A percentile compares a stretch with the other conserved stretches of the same genome.
Evolutionary conservation across 2,797 vertebrate genomes (phyloP).

Genomic region (Fistularia tabacaria): DNA sequence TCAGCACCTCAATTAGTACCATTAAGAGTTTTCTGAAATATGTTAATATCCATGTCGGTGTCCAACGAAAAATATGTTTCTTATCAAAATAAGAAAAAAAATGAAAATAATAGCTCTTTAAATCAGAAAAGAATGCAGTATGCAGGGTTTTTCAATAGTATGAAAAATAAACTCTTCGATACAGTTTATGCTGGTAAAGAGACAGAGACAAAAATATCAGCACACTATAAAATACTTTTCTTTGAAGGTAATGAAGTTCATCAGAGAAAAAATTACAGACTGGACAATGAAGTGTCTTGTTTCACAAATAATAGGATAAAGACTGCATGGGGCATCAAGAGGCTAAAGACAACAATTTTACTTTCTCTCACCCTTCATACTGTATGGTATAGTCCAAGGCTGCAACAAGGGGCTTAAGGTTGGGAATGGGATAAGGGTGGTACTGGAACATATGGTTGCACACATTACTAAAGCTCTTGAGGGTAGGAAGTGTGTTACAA

Average conservation of each 20-base stretch:
- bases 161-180: not conserved
- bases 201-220: not conserved
- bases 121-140: too few relatives aligned
- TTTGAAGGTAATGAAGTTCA: not conserved
- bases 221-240: not conserved
- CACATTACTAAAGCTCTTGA: conserved; percentile 4
- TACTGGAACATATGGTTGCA: not conserved
- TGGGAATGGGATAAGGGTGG: too few relatives aligned
- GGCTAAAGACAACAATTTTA: too few relatives aligned
- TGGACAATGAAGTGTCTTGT: conserved; percentile 11
- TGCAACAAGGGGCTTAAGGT: too few relatives aligned
- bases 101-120: too few relatives aligned
- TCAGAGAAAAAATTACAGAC: not conserved
- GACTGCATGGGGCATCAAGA: not conserved
- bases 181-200: too few relatives aligned
- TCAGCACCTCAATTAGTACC: conserved; percentile 9
- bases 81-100: conserved; percentile 20
- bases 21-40: conserved; percentile 24
- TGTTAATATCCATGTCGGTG: conserved; percentile 6
- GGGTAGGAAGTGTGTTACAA: conserved; percentile 1
- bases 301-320: conserved; percentile 4
- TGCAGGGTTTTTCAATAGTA: not conserved
- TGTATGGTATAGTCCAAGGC: too few relatives aligned
- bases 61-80: conserved; percentile 8
- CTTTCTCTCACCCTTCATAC: too few relatives aligned